A percentile compares a stretch with the other conserved stretches of the same genome.
phyloP scores from a whole-genome alignment of 1,140 invertebrate species.

The Pogonomyrmex californicus region DNA sequence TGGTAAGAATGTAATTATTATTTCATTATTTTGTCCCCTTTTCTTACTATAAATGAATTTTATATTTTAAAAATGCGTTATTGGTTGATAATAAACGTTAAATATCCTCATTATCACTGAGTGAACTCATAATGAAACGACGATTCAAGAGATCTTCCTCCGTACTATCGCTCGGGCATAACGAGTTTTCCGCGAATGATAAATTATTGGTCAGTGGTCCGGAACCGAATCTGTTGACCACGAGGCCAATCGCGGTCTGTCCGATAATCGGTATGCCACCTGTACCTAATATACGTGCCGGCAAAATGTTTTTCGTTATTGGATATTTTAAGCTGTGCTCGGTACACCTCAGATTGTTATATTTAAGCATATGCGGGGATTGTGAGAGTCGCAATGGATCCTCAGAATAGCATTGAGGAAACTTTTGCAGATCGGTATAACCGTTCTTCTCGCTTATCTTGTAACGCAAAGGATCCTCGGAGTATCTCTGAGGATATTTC shows the following conservation, averaged over 20 bases:
- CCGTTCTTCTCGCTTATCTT: slow-evolving; percentile 66
- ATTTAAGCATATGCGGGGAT: slow-evolving; percentile 78
- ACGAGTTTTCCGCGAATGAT: slow-evolving; percentile 75
- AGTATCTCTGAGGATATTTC: slow-evolving; percentile 83
- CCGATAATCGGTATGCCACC: slow-evolving; percentile 83
- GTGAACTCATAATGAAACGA: slow-evolving; percentile 79
- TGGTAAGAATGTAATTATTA: slow-evolving; percentile 22
- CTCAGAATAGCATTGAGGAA: slow-evolving; percentile 82
- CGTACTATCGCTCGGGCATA: slow-evolving; percentile 72
- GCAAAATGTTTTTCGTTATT: slow-evolving; percentile 75
- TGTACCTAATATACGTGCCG: slow-evolving; percentile 78
- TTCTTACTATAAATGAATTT: slow-evolving; percentile 9
- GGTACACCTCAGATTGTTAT: slow-evolving; percentile 80
- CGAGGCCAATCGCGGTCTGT: slow-evolving; percentile 82
- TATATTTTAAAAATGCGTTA: slow-evolving; percentile 22
- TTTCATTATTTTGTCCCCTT: background rate
- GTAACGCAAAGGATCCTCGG: slow-evolving; percentile 76
- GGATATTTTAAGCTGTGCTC: slow-evolving; percentile 80
- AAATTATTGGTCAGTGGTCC: slow-evolving; percentile 79
- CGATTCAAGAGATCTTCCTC: slow-evolving; percentile 80
- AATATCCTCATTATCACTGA: slow-evolving; percentile 82
- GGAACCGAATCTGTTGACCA: slow-evolving; percentile 84
- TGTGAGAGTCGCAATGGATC: slow-evolving; percentile 77
- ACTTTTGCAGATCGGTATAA: slow-evolving; percentile 82
- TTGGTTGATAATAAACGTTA: slow-evolving; percentile 70